These are phyloP conservation scores for Microplitis demolitor DNA, from an alignment of 1,140 invertebrate species.

Conservation along the genomic window DNA sequence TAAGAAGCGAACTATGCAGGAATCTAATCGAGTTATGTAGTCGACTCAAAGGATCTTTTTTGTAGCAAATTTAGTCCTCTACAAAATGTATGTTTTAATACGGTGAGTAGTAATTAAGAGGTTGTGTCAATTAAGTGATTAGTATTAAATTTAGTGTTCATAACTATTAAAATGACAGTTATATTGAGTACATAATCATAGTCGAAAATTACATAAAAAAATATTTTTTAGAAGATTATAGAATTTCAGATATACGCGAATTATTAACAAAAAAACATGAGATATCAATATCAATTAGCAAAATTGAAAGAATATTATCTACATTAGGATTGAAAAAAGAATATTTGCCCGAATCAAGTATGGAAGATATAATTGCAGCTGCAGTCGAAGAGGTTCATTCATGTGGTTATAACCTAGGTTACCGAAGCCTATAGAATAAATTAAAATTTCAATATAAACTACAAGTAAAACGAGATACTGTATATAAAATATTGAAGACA, in stretches of 20 bases:
- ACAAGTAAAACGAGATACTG: too few species aligned
- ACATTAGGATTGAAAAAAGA: not conserved
- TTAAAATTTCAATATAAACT: not conserved
- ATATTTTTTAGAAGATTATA: not conserved
- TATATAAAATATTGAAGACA: not conserved
- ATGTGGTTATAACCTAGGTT: constrained; percentile 20
- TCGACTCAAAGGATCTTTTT: too few species aligned
- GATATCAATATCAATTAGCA: not conserved
- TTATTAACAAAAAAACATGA: not conserved
- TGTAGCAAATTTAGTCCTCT: too few species aligned
- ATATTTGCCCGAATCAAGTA: not conserved
- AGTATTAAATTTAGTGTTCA: too few species aligned
- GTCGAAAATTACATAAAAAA: not conserved
- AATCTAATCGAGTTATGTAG: too few species aligned
- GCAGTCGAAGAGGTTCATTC: not conserved
- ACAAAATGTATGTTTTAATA: too few species aligned
- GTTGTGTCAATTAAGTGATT: too few species aligned
- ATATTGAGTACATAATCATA: too few species aligned
- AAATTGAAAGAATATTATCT: not conserved
- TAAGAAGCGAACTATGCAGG: too few species aligned
- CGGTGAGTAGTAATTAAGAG: too few species aligned
- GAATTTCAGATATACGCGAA: not conserved
- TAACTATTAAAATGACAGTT: too few species aligned
- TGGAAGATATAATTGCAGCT: not conserved
- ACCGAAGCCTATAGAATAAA: constrained; percentile 10